Base-by-base conservation (phyloP, 1,140 invertebrate genomes). In the Akabosia matsudoensis region DNA sequence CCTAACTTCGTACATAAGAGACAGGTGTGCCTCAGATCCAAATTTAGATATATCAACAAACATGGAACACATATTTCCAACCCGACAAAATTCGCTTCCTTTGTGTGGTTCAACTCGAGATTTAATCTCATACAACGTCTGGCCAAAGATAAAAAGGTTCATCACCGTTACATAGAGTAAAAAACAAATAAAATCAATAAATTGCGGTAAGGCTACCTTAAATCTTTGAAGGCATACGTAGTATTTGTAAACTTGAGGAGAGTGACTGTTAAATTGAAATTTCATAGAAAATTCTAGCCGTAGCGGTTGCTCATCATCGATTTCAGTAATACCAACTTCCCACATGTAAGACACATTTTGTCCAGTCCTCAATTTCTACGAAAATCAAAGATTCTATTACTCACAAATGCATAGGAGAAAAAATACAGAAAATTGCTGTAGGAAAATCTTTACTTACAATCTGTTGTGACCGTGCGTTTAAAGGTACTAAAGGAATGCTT, bases 1-100 rank as follows among this genome's bases (percentile, higher is more conserved):
- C 33, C 95, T 84, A 10, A 97, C 93, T 85, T 97, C 94, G 84
- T 97, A 97, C 92, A 96, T 96, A 0, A 97, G 87, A 79, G 92
- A 91, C 74, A 76, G 78, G 28, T 83, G 79, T 4, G 74, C 71
- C 0, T 76, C 30, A 71, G 85, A 82, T 28, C 70, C 70, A 54
- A 76, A 84, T 76, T 83, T 89, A 88, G 85, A 88, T 54, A 95
- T 90, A 74, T 88, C 90, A 51, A 97, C 86, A 83, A 92, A 90
- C 76, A 97, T 87, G 84, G 92, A 91, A 85, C 94, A 96, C 84
- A 96, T 91, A 79, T 91, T 92, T 72, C 94, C 93, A 45, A 93
- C 91, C 78, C 94, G 90, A 84, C 94, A 96, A 84, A 96, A 92
- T 82, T 97, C 93, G 33, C 88, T 89, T 18, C 92, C 93, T 82